phyloP scores from a whole-genome alignment of 2,797 vertebrate genomes.

The Pterois miles region DNA sequence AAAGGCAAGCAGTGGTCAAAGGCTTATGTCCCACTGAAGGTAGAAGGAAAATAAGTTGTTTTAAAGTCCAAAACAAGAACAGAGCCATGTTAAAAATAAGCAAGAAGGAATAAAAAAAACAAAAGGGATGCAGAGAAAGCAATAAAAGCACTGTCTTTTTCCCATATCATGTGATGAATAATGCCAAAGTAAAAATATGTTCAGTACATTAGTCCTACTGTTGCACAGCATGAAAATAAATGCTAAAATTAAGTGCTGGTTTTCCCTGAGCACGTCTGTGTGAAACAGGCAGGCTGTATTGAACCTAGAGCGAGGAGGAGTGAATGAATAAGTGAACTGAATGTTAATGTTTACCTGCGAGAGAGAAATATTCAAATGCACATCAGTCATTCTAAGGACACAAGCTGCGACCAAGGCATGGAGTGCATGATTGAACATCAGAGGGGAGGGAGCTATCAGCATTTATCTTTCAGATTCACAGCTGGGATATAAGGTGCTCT shows the following conservation, averaged over 20 bases:
- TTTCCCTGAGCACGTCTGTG: slow-evolving; percentile 23
- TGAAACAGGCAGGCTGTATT: slow-evolving; percentile 41
- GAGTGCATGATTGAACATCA: slow-evolving; percentile 70
- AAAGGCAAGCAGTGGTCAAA: slow-evolving; percentile 13
- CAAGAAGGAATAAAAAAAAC: not conserved
- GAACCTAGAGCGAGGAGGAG: slow-evolving; percentile 33
- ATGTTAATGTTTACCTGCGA: slow-evolving; percentile 71
- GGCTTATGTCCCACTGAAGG: not conserved
- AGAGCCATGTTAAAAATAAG: not conserved
- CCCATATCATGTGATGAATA: slow-evolving; percentile 5
- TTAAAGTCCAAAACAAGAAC: slow-evolving; percentile 7
- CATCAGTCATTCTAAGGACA: slow-evolving; percentile 69
- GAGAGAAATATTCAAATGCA: slow-evolving; percentile 67
- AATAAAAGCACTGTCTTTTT: not conserved
- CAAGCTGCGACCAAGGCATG: slow-evolving; percentile 54
- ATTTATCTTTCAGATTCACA: slow-evolving; percentile 72
- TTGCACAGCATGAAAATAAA: slow-evolving; percentile 32
- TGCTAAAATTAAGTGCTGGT: slow-evolving; percentile 43
- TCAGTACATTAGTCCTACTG: slow-evolving; percentile 25
- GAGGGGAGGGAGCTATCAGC: slow-evolving; percentile 61
- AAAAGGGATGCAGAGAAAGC: not conserved
- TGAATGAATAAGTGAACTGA: slow-evolving; percentile 46
- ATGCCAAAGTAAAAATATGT: slow-evolving; percentile 34
- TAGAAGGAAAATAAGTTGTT: not conserved
- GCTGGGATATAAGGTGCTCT: slow-evolving; percentile 59